Base-by-base conservation (phyloP, 2,888 invertebrate genomes). In the Melolontha melolontha region DNA sequence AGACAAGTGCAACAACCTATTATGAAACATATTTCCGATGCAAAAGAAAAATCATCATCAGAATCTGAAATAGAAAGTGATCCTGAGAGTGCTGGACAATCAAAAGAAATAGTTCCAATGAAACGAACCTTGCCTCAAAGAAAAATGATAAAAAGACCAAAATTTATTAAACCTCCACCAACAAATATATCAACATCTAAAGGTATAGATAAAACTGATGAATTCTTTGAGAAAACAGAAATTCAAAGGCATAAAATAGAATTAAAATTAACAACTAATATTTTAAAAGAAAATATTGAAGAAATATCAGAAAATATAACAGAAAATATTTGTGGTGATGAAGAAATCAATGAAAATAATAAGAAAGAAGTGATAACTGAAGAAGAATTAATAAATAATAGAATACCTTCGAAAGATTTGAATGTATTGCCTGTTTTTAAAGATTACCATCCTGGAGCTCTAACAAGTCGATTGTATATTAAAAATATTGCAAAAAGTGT, bases 401-500 rank as follows among this genome's bases (percentile, higher is more conserved):
- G 90, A 79, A 86, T 96, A 72, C 88, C 91, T 2, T 82, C 84
- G 52, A 89, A 88, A 78, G 92, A 95, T 80, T 89, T 93, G 82
- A 87, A 88, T 77, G 82, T 90, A 16, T 82, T 95, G 72, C 88
- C 94, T 5, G 91, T 95, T 16, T 97, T 93, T 79, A 94, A 92
- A 80, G 94, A 94, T 78, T 97, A 97, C 81, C 88, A 91, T 72
- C 86, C 90, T 7, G 97, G 97, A 0, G 88, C 90, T 64, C 91
- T 92, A 4, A 92, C 92, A 16, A 90, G 91, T 84, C 89, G 96
- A 71, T 83, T 97, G n/a, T 97, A 97, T 78, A 90, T 97, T 27
- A 97, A 97, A 81, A 97, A 97, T 85, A 87, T 97, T 57, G 88
- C 92, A 0, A 96, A 95, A 84, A 88, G 89, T 72, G 92, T 93